phyloP scores from a whole-genome alignment of 2,113 vertebrate genomes.

The Ameiurus melas region DNA sequence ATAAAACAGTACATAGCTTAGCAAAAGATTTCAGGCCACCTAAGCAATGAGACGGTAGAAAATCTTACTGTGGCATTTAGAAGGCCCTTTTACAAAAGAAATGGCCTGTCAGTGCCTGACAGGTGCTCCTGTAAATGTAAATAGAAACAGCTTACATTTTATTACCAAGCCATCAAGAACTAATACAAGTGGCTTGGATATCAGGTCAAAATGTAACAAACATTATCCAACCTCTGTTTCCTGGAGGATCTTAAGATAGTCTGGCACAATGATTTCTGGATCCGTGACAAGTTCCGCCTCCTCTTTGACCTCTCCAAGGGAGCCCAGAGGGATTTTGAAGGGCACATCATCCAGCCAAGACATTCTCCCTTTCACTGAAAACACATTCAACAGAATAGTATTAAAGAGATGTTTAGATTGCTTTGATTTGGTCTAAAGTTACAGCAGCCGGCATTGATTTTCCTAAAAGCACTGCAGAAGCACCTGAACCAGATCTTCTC shows the following conservation, averaged over 20 bases:
- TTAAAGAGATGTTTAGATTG: neutral
- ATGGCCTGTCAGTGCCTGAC: neutral
- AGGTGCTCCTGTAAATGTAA: neutral
- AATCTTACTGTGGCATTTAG: neutral
- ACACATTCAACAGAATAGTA: constrained; percentile 18
- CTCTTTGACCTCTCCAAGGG: constrained; percentile 52
- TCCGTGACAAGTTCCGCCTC: constrained; percentile 49
- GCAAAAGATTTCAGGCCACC: neutral
- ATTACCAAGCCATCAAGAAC: too few relatives aligned
- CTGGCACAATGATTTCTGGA: constrained; percentile 65
- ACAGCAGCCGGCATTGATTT: neutral
- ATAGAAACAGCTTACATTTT: neutral
- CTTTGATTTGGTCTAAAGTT: neutral
- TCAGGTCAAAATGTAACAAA: neutral
- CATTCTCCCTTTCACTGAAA: constrained; percentile 56
- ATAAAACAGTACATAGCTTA: neutral
- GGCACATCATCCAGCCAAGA: constrained; percentile 80
- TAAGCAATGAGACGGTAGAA: neutral
- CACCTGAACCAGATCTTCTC: neutral
- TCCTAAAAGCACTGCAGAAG: neutral
- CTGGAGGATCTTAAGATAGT: constrained; percentile 76
- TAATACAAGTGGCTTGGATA: neutral
- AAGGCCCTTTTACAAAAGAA: neutral
- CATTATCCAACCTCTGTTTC: constrained; percentile 79
- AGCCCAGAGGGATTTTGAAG: constrained; percentile 71